These are phyloP conservation scores for Lepus americanus DNA, from an alignment of 2,113 vertebrate genomes.

Conservation along the genomic window DNA sequence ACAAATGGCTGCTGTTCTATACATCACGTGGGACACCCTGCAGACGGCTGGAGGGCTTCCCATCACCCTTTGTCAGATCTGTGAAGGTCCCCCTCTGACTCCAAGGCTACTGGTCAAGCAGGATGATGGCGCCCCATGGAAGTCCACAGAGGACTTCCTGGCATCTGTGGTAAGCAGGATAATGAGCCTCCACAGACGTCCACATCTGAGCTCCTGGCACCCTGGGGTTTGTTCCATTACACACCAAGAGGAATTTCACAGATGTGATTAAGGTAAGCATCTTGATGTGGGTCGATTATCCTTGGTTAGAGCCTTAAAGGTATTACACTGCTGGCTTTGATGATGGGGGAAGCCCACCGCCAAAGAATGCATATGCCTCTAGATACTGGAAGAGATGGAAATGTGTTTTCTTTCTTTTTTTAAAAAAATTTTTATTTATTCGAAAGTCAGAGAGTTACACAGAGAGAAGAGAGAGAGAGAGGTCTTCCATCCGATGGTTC, in stretches of 20 bases:
- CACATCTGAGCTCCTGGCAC: not conserved
- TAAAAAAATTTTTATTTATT: no score
- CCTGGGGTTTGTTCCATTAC: not conserved
- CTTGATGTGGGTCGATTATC: not conserved
- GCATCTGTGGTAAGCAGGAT: not conserved
- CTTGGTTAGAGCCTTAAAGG: not conserved
- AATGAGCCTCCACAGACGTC: not conserved
- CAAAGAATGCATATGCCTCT: not conserved
- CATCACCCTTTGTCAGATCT: not conserved
- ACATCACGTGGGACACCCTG: not conserved
- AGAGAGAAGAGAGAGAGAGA: no score
- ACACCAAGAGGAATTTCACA: not conserved
- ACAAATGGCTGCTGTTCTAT: not conserved
- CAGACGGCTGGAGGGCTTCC: not conserved
- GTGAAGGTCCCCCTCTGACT: not conserved
- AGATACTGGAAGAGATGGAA: not conserved
- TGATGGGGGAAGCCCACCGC: not conserved
- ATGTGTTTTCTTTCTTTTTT: no score
- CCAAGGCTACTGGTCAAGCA: no score
- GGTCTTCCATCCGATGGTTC: no score
- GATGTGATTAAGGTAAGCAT: not conserved
- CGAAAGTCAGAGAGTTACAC: no score
- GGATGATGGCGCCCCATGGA: no score
- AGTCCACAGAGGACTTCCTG: no score
- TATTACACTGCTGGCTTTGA: not conserved